phyloP scores from a whole-genome alignment of 2,797 vertebrate species.

The Halcyon smyrnensis region DNA sequence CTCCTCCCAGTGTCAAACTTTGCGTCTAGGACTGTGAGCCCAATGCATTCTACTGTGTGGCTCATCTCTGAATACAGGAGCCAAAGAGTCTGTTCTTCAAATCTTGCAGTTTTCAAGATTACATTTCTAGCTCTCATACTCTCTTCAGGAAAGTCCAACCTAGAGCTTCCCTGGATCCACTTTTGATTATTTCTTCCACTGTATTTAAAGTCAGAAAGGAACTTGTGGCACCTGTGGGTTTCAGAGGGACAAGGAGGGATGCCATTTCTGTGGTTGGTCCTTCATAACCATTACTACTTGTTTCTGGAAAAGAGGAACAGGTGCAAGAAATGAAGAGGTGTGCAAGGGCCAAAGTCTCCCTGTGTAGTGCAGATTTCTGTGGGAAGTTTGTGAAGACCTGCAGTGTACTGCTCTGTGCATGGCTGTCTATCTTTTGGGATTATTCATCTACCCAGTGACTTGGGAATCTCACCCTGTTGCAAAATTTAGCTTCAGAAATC shows the following conservation, averaged over 20 bases:
- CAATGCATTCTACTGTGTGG: neutral
- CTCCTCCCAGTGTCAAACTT: neutral
- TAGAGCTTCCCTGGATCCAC: neutral
- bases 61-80: neutral
- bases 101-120: neutral
- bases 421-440: neutral
- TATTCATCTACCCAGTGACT: neutral
- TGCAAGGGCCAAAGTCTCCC: neutral
- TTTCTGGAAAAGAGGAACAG: neutral
- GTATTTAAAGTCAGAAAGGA: neutral
- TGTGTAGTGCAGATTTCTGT: neutral
- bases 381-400: neutral
- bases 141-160: neutral
- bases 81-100: neutral
- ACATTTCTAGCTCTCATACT: neutral
- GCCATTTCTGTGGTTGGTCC: neutral
- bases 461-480: neutral
- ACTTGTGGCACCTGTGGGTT: neutral
- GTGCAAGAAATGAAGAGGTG: neutral
- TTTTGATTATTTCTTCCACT: neutral
- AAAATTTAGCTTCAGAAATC: constrained; percentile 6
- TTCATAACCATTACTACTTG: neutral
- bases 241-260: neutral
- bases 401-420: neutral
- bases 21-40: neutral